phyloP scores from a whole-genome alignment of 2,797 vertebrate species.

The Gambusia yucatana region DNA sequence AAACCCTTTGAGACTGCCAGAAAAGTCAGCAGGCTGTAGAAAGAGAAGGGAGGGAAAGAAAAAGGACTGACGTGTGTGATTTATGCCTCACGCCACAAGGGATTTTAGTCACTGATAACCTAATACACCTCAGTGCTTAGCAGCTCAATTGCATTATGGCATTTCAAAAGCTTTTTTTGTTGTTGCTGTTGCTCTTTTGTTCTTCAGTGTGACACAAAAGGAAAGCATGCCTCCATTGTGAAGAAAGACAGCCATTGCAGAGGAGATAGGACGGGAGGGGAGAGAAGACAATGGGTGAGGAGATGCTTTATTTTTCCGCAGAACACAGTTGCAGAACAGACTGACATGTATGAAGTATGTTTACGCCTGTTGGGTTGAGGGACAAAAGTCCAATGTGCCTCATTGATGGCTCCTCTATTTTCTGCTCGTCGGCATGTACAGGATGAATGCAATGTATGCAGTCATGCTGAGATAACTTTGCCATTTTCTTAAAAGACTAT shows the following conservation, averaged over 20 bases:
- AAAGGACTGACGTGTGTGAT: slow-evolving; percentile 76
- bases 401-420: slow-evolving; percentile 26
- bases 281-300: slow-evolving; percentile 35
- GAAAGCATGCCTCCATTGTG: slow-evolving; percentile 49
- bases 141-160: slow-evolving; percentile 78
- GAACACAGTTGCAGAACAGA: slow-evolving; percentile 12
- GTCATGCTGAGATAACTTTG: slow-evolving; percentile 46
- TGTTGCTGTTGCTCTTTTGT: slow-evolving; percentile 67
- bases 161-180: slow-evolving; percentile 61
- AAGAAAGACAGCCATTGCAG: slow-evolving; percentile 45
- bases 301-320: slow-evolving; percentile 15
- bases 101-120: slow-evolving; percentile 83
- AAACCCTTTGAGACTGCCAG: slow-evolving; percentile 51
- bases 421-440: slow-evolving; percentile 46
- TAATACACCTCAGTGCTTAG: slow-evolving; percentile 79
- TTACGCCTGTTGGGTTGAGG: slow-evolving; percentile 27
- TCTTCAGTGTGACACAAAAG: slow-evolving; percentile 50
- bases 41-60: slow-evolving; percentile 25
- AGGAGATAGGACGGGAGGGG: slow-evolving; percentile 22
- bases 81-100: slow-evolving; percentile 79
- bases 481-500: slow-evolving; percentile 31
- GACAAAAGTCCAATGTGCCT: slow-evolving; percentile 28
- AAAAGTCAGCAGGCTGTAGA: slow-evolving; percentile 54
- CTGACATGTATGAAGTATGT: slow-evolving; percentile 25
- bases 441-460: slow-evolving; percentile 39